phyloP scores from a whole-genome alignment of 2,113 vertebrate species.

The Hyaena hyaena region DNA sequence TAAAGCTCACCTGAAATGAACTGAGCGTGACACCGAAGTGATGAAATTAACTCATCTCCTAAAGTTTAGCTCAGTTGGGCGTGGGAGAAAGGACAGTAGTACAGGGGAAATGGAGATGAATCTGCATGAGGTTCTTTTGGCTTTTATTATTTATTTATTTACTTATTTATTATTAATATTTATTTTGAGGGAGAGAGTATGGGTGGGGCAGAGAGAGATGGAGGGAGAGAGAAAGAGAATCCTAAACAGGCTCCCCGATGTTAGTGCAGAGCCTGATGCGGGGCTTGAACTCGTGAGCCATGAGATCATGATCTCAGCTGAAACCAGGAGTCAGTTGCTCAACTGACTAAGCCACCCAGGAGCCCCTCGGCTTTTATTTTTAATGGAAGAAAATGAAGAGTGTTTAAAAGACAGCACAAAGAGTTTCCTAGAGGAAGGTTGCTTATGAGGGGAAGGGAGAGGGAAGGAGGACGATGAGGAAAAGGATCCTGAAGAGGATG shows the following conservation, averaged over 20 bases:
- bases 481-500: neutral
- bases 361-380: neutral
- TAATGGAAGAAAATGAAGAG: neutral
- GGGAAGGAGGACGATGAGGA: neutral
- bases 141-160: no score
- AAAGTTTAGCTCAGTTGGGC: neutral
- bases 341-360: no score
- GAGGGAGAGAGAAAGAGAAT: no score
- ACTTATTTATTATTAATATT: no score
- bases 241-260: no score
- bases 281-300: no score
- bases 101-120: neutral
- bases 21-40: neutral
- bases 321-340: no score
- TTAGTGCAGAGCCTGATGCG: no score
- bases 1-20: neutral
- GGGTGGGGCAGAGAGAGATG: no score
- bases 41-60: neutral
- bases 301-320: no score
- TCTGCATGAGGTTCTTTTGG: neutral
- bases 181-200: no score
- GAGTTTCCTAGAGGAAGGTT: neutral
- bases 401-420: neutral
- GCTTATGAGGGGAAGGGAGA: neutral
- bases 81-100: neutral